Evolutionary conservation across 2,113 vertebrate species (phyloP).

Genomic region (Tetrao urogallus): DNA sequence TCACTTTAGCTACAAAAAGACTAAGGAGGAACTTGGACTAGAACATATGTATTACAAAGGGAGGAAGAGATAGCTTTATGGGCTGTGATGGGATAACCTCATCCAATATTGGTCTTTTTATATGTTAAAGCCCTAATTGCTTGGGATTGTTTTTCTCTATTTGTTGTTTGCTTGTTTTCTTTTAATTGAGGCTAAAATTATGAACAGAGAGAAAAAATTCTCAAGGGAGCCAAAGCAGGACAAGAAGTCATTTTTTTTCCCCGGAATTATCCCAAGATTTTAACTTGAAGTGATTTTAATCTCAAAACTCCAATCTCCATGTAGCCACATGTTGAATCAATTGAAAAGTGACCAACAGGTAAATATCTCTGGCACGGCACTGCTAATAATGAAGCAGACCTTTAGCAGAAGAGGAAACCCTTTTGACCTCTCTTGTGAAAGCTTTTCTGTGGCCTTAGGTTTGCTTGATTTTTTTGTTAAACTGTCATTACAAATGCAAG

Average conservation of each 20-base stretch:
- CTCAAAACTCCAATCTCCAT: slow-evolving; percentile 25
- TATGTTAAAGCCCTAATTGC: slow-evolving; percentile 45
- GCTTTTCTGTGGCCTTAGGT: slow-evolving; percentile 42
- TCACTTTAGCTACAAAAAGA: slow-evolving; percentile 39
- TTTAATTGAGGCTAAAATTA: slow-evolving; percentile 17
- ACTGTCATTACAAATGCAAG: slow-evolving; percentile 51
- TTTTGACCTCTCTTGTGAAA: slow-evolving; percentile 62
- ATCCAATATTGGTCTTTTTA: slow-evolving; percentile 53
- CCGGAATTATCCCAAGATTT: background rate
- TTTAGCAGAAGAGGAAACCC: slow-evolving; percentile 60
- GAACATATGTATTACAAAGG: slow-evolving; percentile 44
- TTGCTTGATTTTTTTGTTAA: slow-evolving; percentile 19
- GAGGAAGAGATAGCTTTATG: slow-evolving; percentile 64
- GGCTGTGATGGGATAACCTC: slow-evolving; percentile 65
- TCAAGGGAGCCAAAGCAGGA: background rate
- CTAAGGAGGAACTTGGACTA: slow-evolving; percentile 40
- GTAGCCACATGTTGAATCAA: slow-evolving; percentile 67
- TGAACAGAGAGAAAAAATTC: slow-evolving; percentile 7
- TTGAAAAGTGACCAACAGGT: slow-evolving; percentile 71
- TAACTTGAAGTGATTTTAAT: slow-evolving; percentile 28
- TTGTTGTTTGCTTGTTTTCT: slow-evolving; percentile 20
- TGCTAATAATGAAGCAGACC: slow-evolving; percentile 60
- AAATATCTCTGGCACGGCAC: slow-evolving; percentile 68
- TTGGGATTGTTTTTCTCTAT: background rate
- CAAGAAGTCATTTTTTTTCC: background rate